Base-by-base conservation (phyloP, 2,113 vertebrate genomes). In the Entelurus aequoreus region DNA sequence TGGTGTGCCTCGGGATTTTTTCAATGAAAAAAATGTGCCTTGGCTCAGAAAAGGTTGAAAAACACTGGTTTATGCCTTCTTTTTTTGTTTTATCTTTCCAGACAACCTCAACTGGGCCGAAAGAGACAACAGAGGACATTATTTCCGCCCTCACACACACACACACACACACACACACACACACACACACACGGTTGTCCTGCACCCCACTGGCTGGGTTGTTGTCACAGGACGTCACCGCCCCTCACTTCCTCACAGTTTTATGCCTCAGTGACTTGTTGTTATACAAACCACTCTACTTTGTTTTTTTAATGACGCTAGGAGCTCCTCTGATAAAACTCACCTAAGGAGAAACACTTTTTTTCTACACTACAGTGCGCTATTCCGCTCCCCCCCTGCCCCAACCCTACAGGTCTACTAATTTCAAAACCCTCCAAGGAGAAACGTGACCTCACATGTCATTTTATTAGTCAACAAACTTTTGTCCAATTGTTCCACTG, bases 211-310 rank as follows among this genome's bases (percentile, higher is more conserved):
- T 83, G 84, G 81, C 81, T 90, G 86, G 86, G 85, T 79, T 69
- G 71, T 66, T 52, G 38, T 75, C 84, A 83, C 78, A 74, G 86
- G 79, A 83, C 82, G 8, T 44, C 64, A 49, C 62, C 71, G 60
- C 68, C 76, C 62, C 53, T 60, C 38, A 47, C 47, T 62, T 52
- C 68, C 69, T 80, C 73, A 63, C 74, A 60, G 62, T 80, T 70
- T 77, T 78, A 84, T 80, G 84, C 80, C 89, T 86, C 88, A 85
- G 77, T 85, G 81, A 87, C 85, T 86, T 74, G 56, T 86, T 87
- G 80, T 80, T 77, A 86, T 86, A 89, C 79, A 74, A 83, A 88
- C 63, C 79, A 69, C 79, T 77, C 66, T 60, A 80, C 75, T 83
- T 88, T 11, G 8, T 40, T 80, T 84, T 86, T 83, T 79, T 76